These are phyloP conservation scores for Cotesia glomerata DNA, from an alignment of 1,140 invertebrate genomes.

Conservation along the genomic window DNA sequence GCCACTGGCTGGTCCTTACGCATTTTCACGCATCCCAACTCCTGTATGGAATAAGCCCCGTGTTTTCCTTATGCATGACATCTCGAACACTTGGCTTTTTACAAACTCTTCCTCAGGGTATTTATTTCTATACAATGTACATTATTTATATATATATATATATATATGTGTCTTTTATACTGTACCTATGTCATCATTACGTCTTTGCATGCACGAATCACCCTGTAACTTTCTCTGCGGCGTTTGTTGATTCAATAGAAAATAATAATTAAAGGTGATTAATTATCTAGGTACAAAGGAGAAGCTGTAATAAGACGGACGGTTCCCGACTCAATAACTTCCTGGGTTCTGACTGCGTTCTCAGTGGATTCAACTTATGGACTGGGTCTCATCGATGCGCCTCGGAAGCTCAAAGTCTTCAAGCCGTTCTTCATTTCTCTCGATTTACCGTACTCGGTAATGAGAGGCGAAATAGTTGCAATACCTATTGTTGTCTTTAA, in stretches of 20 bases:
- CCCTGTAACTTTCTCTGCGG: background rate
- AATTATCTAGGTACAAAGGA: slow-evolving; percentile 61
- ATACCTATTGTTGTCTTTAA: slow-evolving; percentile 93
- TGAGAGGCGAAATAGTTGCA: slow-evolving; percentile 88
- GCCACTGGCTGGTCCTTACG: slow-evolving; percentile 85
- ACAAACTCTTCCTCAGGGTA: slow-evolving; percentile 81
- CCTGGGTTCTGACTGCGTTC: slow-evolving; percentile 92
- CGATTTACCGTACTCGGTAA: slow-evolving; percentile 88
- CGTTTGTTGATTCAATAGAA: background rate
- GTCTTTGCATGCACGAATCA: background rate
- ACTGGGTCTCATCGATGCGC: slow-evolving; percentile 77
- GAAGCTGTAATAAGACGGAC: slow-evolving; percentile 64
- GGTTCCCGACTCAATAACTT: slow-evolving; percentile 89
- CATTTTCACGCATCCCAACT: slow-evolving; percentile 84
- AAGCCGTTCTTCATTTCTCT: slow-evolving; percentile 87
- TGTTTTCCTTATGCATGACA: slow-evolving; percentile 76
- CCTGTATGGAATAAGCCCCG: slow-evolving; percentile 80
- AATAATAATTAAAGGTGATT: background rate
- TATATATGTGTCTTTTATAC: background rate
- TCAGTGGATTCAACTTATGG: slow-evolving; percentile 85
- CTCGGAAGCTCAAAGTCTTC: slow-evolving; percentile 82
- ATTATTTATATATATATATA: background rate
- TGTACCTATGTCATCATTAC: background rate
- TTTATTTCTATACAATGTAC: slow-evolving; percentile 43
- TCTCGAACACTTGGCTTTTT: slow-evolving; percentile 84